phyloP scores from a whole-genome alignment of 2,113 vertebrate genomes.

The Apaloderma vittatum region DNA sequence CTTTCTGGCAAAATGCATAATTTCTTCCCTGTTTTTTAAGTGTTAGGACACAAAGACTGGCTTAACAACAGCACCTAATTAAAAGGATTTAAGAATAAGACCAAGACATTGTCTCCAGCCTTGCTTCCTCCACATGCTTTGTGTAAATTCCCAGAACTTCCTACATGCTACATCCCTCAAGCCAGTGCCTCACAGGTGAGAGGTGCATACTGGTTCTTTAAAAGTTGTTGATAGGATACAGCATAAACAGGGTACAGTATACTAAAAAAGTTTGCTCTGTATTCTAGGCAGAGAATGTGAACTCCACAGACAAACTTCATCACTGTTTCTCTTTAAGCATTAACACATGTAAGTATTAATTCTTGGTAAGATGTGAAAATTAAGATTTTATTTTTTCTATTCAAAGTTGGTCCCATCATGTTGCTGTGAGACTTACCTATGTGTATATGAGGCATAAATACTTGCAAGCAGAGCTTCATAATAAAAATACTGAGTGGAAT shows the following conservation, averaged over 20 bases:
- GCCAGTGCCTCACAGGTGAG: background rate
- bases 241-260: background rate
- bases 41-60: background rate
- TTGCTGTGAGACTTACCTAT: background rate
- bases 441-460: background rate
- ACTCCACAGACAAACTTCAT: background rate
- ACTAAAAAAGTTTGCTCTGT: background rate
- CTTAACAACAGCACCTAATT: background rate
- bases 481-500: background rate
- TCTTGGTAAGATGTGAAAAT: background rate
- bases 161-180: accelerated
- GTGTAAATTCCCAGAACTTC: background rate
- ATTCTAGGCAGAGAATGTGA: background rate
- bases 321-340: background rate
- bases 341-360: background rate
- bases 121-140: background rate
- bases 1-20: background rate
- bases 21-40: background rate
- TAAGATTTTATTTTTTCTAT: background rate
- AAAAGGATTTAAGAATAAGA: background rate
- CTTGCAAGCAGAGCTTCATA: background rate
- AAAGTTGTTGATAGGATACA: background rate
- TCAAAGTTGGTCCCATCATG: background rate
- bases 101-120: background rate
- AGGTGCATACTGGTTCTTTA: background rate